Evolutionary conservation across 2,888 invertebrate genomes (phyloP).

Genomic region (Amaurobius ferox): DNA sequence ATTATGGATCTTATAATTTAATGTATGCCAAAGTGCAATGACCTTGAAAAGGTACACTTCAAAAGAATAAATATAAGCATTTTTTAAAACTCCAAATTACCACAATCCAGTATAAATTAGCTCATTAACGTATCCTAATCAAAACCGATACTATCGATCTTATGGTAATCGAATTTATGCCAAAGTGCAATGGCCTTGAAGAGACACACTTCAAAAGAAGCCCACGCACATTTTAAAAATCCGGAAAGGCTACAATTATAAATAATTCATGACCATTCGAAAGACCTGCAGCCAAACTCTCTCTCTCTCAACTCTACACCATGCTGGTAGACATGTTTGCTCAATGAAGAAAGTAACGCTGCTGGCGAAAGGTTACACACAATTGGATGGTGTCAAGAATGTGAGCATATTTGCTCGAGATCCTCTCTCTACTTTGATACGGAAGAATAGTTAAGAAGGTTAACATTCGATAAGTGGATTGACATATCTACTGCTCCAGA

Average conservation of each 20-base stretch:
- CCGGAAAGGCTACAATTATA: constrained; percentile 43
- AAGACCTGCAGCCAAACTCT: not conserved
- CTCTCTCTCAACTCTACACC: not conserved
- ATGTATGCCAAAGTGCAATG: too few relatives aligned
- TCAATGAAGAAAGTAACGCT: not conserved
- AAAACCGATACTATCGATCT: not conserved
- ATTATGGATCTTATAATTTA: too few relatives aligned
- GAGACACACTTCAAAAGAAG: not conserved
- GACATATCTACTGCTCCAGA: too few relatives aligned
- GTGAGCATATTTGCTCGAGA: too few relatives aligned
- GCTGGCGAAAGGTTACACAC: not conserved
- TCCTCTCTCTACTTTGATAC: too few relatives aligned
- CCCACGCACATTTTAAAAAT: constrained; percentile 39
- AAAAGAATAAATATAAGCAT: too few relatives aligned
- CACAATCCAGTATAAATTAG: too few relatives aligned
- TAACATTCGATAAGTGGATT: too few relatives aligned
- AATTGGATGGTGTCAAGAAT: not conserved
- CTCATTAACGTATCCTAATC: too few relatives aligned
- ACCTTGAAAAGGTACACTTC: too few relatives aligned
- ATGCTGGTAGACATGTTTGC: constrained; percentile 2
- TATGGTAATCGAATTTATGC: constrained; percentile 9
- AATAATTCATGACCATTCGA: constrained; percentile 59
- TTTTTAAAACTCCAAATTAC: too few relatives aligned
- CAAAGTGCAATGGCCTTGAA: constrained; percentile 9
- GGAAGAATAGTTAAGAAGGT: too few relatives aligned